A percentile compares a stretch with the other conserved stretches of the same genome.
Evolutionary conservation across 2,113 vertebrate species (phyloP).

Genomic region (Psephotus haematonotus): DNA sequence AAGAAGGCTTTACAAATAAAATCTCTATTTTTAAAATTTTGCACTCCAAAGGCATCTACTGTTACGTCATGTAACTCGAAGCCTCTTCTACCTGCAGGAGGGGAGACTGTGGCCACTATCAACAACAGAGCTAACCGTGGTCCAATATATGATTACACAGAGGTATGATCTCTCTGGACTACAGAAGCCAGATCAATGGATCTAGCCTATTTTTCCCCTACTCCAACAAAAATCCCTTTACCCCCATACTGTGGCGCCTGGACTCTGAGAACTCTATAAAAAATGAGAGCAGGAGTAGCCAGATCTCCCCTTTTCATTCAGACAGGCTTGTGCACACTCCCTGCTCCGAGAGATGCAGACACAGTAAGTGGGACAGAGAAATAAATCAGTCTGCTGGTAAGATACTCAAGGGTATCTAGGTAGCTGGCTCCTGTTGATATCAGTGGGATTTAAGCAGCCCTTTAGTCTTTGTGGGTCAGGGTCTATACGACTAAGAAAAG

Average conservation of each 20-base stretch:
- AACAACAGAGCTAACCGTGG: background rate
- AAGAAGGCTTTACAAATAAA: slow-evolving; percentile 38
- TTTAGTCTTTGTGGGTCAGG: background rate
- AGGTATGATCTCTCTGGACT: background rate
- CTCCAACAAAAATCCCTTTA: background rate
- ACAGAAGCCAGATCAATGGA: background rate
- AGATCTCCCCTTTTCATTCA: background rate
- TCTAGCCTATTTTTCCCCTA: background rate
- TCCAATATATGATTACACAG: background rate
- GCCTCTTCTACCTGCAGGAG: background rate
- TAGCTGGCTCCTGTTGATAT: background rate
- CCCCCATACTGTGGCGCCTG: background rate
- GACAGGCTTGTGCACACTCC: background rate
- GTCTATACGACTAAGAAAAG: background rate
- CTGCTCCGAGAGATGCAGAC: background rate
- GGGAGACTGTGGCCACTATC: background rate
- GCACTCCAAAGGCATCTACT: background rate
- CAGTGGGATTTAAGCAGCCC: background rate
- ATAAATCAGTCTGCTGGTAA: background rate
- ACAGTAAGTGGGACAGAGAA: background rate
- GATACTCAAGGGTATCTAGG: background rate
- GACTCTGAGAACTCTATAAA: background rate
- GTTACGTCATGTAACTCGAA: background rate
- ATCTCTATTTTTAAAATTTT: slow-evolving; percentile 27
- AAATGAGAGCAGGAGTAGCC: background rate